Percentiles rank a stretch among this genome's conserved stretches.
phyloP scores from a whole-genome alignment of 2,888 invertebrate species.

The Andrena praecox region DNA sequence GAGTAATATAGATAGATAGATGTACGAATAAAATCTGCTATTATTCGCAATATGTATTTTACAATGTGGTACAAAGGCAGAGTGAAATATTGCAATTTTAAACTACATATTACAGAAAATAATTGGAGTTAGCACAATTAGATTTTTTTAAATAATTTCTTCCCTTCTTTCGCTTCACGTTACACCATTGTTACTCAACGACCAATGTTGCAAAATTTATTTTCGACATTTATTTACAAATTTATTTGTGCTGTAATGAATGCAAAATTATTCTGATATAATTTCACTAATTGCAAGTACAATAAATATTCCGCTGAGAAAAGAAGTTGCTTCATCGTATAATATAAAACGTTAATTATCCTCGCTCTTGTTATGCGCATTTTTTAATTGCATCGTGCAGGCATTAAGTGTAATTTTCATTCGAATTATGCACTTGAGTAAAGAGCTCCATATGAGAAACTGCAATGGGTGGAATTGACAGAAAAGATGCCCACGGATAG shows the following conservation, averaged over 20 bases:
- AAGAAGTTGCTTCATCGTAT: not conserved
- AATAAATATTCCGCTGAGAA: not conserved
- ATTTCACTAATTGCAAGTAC: not conserved
- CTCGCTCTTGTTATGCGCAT: not conserved
- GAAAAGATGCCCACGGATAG: not conserved
- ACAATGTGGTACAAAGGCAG: not conserved
- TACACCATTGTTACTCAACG: not conserved
- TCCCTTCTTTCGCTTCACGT: not conserved
- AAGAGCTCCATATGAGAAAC: not conserved
- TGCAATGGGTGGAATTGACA: not conserved
- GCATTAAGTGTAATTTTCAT: conserved; percentile 11
- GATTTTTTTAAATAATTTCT: not conserved
- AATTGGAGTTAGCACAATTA: not conserved
- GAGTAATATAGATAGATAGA: too few species aligned
- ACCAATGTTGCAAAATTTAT: not conserved
- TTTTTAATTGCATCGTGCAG: not conserved
- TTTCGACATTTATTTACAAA: too few species aligned
- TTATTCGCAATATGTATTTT: too few species aligned
- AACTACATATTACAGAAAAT: not conserved
- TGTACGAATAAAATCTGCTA: too few species aligned
- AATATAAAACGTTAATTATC: conserved; percentile 14
- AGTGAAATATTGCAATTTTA: not conserved
- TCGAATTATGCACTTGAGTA: not conserved
- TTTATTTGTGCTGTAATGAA: not conserved
- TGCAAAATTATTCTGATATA: conserved; percentile 18